Evolutionary conservation across 2,113 vertebrate species (phyloP).

Genomic region (Pipra filicauda): DNA sequence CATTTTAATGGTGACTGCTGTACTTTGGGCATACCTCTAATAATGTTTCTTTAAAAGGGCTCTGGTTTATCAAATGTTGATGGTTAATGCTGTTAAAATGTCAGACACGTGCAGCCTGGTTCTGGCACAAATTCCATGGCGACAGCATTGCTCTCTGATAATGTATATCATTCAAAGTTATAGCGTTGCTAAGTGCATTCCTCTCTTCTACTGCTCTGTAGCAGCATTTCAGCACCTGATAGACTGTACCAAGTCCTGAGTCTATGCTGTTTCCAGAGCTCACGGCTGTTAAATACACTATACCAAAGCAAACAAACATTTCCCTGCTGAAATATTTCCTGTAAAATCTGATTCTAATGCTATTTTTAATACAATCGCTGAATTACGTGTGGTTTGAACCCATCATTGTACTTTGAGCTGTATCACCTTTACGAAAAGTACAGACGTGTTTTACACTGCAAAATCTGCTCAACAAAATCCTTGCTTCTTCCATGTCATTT

Average conservation of each 20-base stretch:
- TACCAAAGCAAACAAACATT: background rate
- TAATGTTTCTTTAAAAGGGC: background rate
- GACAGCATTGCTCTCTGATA: background rate
- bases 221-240: constrained; percentile 51
- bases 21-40: background rate
- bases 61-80: background rate
- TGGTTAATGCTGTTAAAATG: constrained; percentile 30
- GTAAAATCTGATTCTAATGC: background rate
- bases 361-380: background rate
- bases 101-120: background rate
- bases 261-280: background rate
- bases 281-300: background rate
- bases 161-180: background rate
- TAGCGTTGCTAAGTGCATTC: constrained; percentile 28
- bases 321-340: background rate
- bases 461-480: too few relatives aligned
- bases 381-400: background rate
- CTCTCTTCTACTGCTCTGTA: constrained; percentile 31
- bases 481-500: background rate
- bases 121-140: background rate
- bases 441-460: background rate
- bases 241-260: background rate
- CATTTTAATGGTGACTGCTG: constrained; percentile 11
- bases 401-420: background rate
- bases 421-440: background rate